Evolutionary conservation across 2,797 vertebrate genomes (phyloP), one percentile per base, ranked within the genome.

Genomic region (Cygnus olor): DNA sequence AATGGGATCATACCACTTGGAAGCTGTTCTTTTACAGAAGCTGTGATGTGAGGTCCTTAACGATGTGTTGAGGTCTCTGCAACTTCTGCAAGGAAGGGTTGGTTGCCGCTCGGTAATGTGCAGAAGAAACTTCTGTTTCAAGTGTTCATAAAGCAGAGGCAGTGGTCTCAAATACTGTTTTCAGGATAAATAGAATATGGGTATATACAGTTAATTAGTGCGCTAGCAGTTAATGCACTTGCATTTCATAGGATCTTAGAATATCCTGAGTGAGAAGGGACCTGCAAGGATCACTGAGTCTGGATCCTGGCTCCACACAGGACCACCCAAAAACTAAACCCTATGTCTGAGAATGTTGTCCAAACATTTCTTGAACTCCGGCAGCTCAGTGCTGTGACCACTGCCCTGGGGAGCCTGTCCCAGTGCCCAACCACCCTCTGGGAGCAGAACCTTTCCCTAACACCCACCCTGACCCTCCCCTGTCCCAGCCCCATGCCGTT

Each of bases 71-170:
- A n/a, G 56, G 2, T 69, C 28, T 64, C 9, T 6, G 4, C 3
- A 7, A 28, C 28, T 89, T 85, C 27, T 63, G 24, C 28, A 63
- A 63, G 32, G 71, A 49, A 12, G 15, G 11, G 1, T 25, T 69
- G 45, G 16, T 79, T 85, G 14, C 3, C 34, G 5, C 3, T 87
- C 36, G 77, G 9, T 30, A 68, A 34, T 0, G 0, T 1, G 0
- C 42, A 12, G 30, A 45, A 49, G 44, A 53, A 71, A 20, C n/a
- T 54, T 70, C n/a, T 51, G 16, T 21, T 90, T 93, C 34, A 66
- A 2, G 36, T 51, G 9, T 34, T 53, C 7, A 2, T 87, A 77
- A 47, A 90, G 47, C 51, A 56, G 70, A 45, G 34, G 3, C 36
- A 65, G 9, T n/a, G 84, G 49, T 79, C 4, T 30, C 32, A 80